Base-by-base conservation (phyloP, 2,888 invertebrate genomes). In the Cerastoderma edule region DNA sequence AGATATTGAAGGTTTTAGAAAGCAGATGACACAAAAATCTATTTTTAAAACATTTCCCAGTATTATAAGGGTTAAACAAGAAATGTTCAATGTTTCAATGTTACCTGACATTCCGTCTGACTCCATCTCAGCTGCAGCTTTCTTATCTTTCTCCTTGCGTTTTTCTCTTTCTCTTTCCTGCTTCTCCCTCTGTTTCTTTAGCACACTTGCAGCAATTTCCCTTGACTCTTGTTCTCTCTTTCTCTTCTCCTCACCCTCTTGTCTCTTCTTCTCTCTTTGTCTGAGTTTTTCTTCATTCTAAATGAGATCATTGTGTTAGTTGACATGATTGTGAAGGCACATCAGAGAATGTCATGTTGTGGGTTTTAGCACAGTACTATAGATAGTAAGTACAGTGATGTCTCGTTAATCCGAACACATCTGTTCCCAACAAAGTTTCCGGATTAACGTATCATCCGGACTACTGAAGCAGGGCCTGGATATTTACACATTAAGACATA, bases 201-300 rank as follows among this genome's bases (percentile, higher is more conserved):
- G 54, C 39, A 78, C 50, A 46, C 79, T 74, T 13, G 53, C 71
- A 16, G 72, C 78, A 27, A 74, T 76, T 48, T 66, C 67, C 48
- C 69, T 72, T 68, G 78, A 75, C 53, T 81, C 83, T 44, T 73
- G 39, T n/a, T 78, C 75, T 54, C 75, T 67, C 48, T 68, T 75
- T 60, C 60, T 70, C 67, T 78, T 75, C 33, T 75, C 75, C 19
- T 24, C 27, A 16, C 46, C 46, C 50, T 78, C 67, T 53, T 71
- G 27, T 54, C 75, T 72, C 60, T 81, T 78, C 46, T 75, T 78
- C 46, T 68, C 48, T 54, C 72, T 81, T 63, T 78, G 73, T 32
- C 39, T 72, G 30, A 53, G 16, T 33, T 72, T 72, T n/a, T 73
- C 39, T 48, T 65, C 72, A 56, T 54, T 67, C 73, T 73, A 44